Evolutionary conservation across 2,797 vertebrate genomes (phyloP).

Genomic region (Hylomyscus alleni): DNA sequence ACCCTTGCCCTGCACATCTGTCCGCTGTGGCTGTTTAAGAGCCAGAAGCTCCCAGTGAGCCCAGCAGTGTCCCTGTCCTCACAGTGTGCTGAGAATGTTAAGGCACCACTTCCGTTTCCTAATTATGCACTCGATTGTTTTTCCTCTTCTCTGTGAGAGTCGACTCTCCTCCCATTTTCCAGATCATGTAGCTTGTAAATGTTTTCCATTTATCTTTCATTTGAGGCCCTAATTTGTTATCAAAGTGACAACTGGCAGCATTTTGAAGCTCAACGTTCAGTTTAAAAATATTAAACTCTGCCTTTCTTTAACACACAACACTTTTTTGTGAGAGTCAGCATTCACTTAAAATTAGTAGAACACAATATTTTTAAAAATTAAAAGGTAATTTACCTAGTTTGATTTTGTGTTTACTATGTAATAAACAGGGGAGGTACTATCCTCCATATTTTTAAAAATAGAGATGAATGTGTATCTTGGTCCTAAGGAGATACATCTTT

Average conservation of each 20-base stretch:
- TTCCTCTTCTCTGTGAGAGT: constrained; percentile 45
- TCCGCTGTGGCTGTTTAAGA: not conserved
- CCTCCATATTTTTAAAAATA: not conserved
- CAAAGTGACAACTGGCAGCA: constrained; percentile 70
- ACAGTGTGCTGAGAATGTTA: not conserved
- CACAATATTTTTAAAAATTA: not conserved
- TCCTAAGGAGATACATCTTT: not conserved
- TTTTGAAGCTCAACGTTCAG: constrained; percentile 66
- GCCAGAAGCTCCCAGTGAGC: not conserved
- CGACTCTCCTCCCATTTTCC: constrained; percentile 77
- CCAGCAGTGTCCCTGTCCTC: not conserved
- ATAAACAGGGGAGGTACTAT: not conserved
- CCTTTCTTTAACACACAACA: not conserved
- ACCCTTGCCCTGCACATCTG: constrained; percentile 18
- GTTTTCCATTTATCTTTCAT: constrained; percentile 71
- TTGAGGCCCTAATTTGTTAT: constrained; percentile 74
- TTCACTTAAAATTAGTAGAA: constrained; percentile 55
- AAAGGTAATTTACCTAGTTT: not conserved
- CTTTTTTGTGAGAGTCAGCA: not conserved
- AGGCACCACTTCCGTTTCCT: constrained; percentile 26
- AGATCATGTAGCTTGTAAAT: constrained; percentile 76
- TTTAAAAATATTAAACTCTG: constrained; percentile 67
- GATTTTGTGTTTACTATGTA: constrained; percentile 52
- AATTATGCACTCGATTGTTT: constrained; percentile 67
- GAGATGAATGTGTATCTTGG: not conserved